Base-by-base conservation (phyloP, 2,888 invertebrate genomes). In the Apoda limacodes region DNA sequence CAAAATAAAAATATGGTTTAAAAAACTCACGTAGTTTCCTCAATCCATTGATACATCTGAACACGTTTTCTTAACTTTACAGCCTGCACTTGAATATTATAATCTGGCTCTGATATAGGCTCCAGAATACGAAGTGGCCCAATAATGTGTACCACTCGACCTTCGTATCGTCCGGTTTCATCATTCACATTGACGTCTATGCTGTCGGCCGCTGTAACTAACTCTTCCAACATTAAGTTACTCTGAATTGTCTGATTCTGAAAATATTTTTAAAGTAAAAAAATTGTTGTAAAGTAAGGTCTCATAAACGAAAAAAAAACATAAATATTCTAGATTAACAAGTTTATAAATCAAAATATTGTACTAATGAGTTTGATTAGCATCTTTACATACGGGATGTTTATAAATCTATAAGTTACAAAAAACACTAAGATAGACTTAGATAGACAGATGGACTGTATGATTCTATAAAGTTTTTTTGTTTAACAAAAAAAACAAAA, bases 1-100 rank as follows among this genome's bases (percentile, higher is more conserved):
- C 9, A 4, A 14, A 19, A 9, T 6, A 6, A 25, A 13, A 19
- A 13, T 9, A 5, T 13, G 13, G 11, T n/a, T 29, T 27, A 9
- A 10, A 22, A 19, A 49, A 55, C 68, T 68, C 70, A 87, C 86
- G 82, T 82, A 50, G 83, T 65, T 52, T 92, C 91, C 52, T 95
- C 95, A 33, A 93, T 85, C 95, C 95, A 95, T 55, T 95, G 95
- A 62, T 89, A 95, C 93, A 95, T 95, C 65, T 95, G 95, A 0
- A 94, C 95, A 32, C 92, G 78, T 36, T 93, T 85, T 53, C 88
- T 89, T 13, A 96, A 66, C 60, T 93, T 93, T 0, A 94, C 92
- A 2, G 94, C 89, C 48, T 88, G 84, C 2, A 95, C 86, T 38
- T 91, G 88, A 26, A 95, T 88, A 34, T 92, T 92, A 62, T 95